phyloP scores from a whole-genome alignment of 2,113 vertebrate species.

The Fulmarus glacialis region DNA sequence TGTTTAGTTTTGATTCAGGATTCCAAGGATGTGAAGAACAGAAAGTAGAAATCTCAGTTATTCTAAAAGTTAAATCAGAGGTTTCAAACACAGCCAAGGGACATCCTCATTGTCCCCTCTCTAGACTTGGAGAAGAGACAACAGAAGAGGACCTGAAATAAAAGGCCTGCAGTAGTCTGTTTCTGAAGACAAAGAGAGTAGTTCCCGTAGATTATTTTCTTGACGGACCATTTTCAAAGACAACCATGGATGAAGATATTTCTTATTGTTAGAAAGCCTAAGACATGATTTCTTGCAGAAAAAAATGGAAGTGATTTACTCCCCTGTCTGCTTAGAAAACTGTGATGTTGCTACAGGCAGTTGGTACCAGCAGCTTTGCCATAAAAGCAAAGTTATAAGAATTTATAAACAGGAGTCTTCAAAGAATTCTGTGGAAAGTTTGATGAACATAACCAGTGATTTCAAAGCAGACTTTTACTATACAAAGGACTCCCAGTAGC shows the following conservation, averaged over 20 bases:
- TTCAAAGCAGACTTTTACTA: not conserved
- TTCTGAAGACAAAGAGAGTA: not conserved
- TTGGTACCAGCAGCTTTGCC: not conserved
- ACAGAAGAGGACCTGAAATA: not conserved
- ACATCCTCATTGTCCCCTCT: not conserved
- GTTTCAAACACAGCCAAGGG: not conserved
- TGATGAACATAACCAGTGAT: not conserved
- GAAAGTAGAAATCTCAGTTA: not conserved
- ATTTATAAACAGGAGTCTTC: not conserved
- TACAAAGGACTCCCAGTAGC: not conserved
- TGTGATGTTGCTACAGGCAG: not conserved
- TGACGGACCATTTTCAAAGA: not conserved
- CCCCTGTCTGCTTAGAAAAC: not conserved
- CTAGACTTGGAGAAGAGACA: not conserved
- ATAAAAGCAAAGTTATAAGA: not conserved
- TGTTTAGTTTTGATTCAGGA: not conserved
- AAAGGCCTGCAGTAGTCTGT: not conserved
- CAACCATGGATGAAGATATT: not conserved
- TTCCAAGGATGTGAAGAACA: not conserved
- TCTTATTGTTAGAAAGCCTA: not conserved
- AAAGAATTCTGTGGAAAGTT: not conserved
- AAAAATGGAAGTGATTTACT: not conserved
- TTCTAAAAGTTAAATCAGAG: not conserved
- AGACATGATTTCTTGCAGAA: not conserved
- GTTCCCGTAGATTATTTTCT: not conserved